A percentile compares a stretch with the other conserved stretches of the same genome.
phyloP scores from a whole-genome alignment of 2,888 invertebrate genomes.

The Odontomyia ornata region DNA sequence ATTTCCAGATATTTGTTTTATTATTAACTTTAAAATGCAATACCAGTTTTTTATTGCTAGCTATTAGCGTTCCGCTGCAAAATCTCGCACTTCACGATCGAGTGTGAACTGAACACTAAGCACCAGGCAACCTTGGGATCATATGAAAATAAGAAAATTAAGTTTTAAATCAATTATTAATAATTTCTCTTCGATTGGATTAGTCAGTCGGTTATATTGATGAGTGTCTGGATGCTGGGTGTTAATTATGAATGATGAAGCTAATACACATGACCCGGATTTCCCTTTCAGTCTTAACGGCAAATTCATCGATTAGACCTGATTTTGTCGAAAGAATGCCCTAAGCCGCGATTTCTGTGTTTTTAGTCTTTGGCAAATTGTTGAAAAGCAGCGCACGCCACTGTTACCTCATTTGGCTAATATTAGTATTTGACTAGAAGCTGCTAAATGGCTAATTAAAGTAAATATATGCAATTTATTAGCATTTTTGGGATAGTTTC shows the following conservation, averaged over 20 bases:
- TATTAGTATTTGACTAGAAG: too few species aligned
- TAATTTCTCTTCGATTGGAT: not conserved
- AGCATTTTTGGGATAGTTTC: too few species aligned
- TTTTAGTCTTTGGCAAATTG: too few species aligned
- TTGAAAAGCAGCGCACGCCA: too few species aligned
- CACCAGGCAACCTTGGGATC: conserved; percentile 7
- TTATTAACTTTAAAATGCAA: not conserved
- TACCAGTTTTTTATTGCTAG: not conserved
- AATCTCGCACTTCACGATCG: not conserved
- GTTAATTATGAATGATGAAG: not conserved
- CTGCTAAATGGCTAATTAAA: too few species aligned
- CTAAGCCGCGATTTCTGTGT: not conserved
- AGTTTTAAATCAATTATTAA: conserved; percentile 11
- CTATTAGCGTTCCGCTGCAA: not conserved
- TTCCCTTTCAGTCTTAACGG: conserved; percentile 36
- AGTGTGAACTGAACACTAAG: not conserved
- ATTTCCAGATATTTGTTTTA: not conserved
- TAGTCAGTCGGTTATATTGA: not conserved
- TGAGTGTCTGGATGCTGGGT: not conserved
- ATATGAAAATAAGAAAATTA: not conserved
- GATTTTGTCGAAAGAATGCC: conserved; percentile 2
- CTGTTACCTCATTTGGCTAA: too few species aligned
- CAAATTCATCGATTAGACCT: conserved; percentile 21
- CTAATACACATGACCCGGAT: conserved; percentile 26
- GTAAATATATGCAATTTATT: too few species aligned